Evolutionary conservation across 1,140 invertebrate genomes (phyloP).

Genomic region (Danaus melanippus): DNA sequence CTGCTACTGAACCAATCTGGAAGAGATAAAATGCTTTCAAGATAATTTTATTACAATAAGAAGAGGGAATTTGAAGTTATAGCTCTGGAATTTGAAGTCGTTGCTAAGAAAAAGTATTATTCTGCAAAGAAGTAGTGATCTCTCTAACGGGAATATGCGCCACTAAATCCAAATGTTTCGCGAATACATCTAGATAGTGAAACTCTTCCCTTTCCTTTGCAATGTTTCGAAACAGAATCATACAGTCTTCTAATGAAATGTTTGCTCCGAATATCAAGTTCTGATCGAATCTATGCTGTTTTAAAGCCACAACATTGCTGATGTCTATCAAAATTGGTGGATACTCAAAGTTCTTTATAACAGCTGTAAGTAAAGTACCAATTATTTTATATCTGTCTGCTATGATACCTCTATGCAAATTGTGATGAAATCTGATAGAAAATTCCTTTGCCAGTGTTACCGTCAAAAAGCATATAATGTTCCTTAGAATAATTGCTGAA

Average conservation of each 20-base stretch:
- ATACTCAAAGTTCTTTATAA: constrained; percentile 46
- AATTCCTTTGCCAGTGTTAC: constrained; percentile 76
- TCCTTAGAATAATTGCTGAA: constrained; percentile 31
- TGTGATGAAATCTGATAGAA: neutral
- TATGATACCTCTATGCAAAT: no score
- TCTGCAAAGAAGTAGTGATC: constrained; percentile 52
- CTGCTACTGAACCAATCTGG: no score
- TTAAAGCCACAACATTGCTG: constrained; percentile 77
- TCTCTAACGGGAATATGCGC: constrained; percentile 77
- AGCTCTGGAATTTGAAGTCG: no score
- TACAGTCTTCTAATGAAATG: constrained; percentile 75
- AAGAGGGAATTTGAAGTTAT: no score
- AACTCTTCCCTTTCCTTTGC: constrained; percentile 57
- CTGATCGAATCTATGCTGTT: constrained; percentile 66
- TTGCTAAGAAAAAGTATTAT: no score
- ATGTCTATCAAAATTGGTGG: constrained; percentile 79
- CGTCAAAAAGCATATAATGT: constrained; percentile 72
- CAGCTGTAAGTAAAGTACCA: constrained; percentile 32
- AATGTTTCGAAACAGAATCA: constrained; percentile 74
- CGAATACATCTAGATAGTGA: constrained; percentile 60
- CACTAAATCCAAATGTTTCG: constrained; percentile 72
- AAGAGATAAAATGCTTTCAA: no score
- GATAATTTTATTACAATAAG: no score
- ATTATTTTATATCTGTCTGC: no score
- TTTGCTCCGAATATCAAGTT: constrained; percentile 76